phyloP scores from a whole-genome alignment of 2,113 vertebrate species.

The Hylia prasina region DNA sequence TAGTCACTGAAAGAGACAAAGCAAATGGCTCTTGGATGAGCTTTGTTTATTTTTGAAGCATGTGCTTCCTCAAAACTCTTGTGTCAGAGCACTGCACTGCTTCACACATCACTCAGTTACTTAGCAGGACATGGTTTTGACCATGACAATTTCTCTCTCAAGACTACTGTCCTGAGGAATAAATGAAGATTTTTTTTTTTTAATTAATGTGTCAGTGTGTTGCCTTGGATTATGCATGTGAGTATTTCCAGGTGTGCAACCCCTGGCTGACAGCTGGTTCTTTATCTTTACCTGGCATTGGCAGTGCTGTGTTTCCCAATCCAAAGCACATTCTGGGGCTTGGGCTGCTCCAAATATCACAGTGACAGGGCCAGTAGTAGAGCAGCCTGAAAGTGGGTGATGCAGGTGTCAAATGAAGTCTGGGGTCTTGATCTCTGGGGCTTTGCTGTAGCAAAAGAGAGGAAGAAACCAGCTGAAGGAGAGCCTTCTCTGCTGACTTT shows the following conservation, averaged over 20 bases:
- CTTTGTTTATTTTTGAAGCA: background rate
- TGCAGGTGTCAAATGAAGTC: background rate
- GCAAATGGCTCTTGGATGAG: background rate
- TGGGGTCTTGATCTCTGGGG: background rate
- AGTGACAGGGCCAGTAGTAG: background rate
- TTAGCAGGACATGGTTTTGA: background rate
- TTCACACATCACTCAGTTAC: background rate
- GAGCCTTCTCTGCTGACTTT: background rate
- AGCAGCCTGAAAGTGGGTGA: background rate
- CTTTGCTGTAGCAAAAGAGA: background rate
- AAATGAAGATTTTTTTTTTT: background rate
- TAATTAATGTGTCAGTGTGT: background rate
- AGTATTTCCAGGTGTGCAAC: background rate
- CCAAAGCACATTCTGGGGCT: accelerated
- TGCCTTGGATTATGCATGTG: background rate
- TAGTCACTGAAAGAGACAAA: background rate
- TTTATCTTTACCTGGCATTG: background rate
- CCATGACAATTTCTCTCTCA: background rate
- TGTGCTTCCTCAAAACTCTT: background rate
- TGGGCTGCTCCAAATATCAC: background rate
- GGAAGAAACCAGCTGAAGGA: background rate
- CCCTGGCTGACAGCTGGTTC: background rate
- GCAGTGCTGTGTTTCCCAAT: background rate
- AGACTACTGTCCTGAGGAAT: background rate
- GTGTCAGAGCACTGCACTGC: background rate